Evolutionary conservation across 1,140 invertebrate genomes (phyloP).

Genomic region (Aphelinus certus): DNA sequence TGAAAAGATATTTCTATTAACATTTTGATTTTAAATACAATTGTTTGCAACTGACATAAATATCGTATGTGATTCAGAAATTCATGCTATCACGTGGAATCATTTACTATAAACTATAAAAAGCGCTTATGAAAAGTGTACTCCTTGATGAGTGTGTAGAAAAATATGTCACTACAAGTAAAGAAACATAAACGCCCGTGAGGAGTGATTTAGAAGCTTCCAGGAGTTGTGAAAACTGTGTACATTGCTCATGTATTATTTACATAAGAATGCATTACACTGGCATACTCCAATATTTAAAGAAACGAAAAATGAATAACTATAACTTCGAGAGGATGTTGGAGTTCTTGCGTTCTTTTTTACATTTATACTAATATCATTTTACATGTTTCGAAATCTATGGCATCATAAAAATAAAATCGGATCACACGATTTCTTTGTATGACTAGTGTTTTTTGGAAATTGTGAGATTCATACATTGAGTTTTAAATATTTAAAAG

Average conservation of each 20-base stretch:
- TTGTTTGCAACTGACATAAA: too few relatives aligned
- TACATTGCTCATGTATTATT: slow-evolving; percentile 15
- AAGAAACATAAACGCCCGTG: background rate
- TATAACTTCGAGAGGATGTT: background rate
- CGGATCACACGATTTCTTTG: too few relatives aligned
- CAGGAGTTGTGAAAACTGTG: slow-evolving; percentile 8
- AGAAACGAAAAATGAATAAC: background rate
- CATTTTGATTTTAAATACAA: too few relatives aligned
- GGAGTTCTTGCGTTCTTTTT: slow-evolving; percentile 11
- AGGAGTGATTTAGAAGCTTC: slow-evolving; percentile 11
- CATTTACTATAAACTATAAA: too few relatives aligned
- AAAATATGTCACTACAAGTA: background rate
- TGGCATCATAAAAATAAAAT: too few relatives aligned
- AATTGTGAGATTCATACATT: slow-evolving; percentile 20
- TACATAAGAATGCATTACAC: background rate
- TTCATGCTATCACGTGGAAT: too few relatives aligned
- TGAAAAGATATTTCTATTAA: too few relatives aligned
- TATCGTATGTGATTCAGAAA: too few relatives aligned
- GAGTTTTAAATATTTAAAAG: background rate
- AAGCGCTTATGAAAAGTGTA: background rate
- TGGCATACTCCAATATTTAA: background rate
- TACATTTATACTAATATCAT: slow-evolving; percentile 1
- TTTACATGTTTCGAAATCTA: slow-evolving; percentile 4
- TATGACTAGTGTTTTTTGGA: background rate
- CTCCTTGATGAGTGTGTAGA: background rate